Percentiles rank a stretch among this genome's conserved stretches.
phyloP scores from a whole-genome alignment of 2,888 invertebrate species.

The Morpho deidamia region DNA sequence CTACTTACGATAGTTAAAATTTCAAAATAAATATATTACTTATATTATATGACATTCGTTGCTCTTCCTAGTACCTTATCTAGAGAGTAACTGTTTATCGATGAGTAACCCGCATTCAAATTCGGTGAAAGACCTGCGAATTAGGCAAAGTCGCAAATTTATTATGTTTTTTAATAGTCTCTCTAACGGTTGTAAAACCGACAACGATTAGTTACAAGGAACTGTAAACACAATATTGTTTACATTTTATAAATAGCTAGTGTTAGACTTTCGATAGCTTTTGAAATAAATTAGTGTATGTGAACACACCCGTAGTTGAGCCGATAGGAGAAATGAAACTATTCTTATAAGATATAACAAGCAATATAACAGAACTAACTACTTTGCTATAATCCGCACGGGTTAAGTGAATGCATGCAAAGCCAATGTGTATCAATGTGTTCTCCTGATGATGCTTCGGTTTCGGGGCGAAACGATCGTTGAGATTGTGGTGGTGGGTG shows the following conservation, averaged over 20 bases:
- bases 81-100: slow-evolving; percentile 13
- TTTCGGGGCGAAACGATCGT: too few relatives aligned
- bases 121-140: slow-evolving; percentile 47
- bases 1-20: too few relatives aligned
- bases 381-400: too few relatives aligned
- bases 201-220: slow-evolving; percentile 24
- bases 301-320: too few relatives aligned
- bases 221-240: slow-evolving; percentile 16
- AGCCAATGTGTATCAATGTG: too few relatives aligned
- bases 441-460: too few relatives aligned
- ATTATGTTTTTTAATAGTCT: slow-evolving; percentile 35
- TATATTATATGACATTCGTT: neutral
- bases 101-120: slow-evolving; percentile 24
- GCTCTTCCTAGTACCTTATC: neutral
- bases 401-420: too few relatives aligned
- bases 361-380: too few relatives aligned
- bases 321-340: too few relatives aligned
- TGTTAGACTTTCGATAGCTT: slow-evolving; percentile 24
- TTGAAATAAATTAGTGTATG: slow-evolving; percentile 8
- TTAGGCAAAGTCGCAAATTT: slow-evolving; percentile 55
- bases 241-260: slow-evolving; percentile 24
- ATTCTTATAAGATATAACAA: too few relatives aligned
- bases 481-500: too few relatives aligned
- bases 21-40: too few relatives aligned
- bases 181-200: slow-evolving; percentile 34